Conservation (phyloP, 1,140 invertebrate genomes). For the Drosophila azteca region DNA sequence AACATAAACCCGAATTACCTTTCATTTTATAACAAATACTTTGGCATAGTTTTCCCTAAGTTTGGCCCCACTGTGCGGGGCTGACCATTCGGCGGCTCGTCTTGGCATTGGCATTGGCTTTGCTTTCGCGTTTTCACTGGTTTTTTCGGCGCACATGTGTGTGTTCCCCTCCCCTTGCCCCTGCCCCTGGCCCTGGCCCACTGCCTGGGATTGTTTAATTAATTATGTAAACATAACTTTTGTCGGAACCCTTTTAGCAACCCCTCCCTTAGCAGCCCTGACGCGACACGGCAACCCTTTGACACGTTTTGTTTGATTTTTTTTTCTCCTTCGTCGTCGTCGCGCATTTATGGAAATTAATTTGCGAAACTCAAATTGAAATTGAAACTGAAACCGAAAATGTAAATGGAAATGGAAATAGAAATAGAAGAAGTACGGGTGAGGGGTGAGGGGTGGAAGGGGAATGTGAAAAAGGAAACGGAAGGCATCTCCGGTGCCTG, state of each 20-base stretch:
- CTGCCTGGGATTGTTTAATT: conserved; percentile 77
- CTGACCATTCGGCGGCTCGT: background rate
- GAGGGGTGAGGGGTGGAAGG: too few species aligned
- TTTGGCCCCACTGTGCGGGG: conserved; percentile 18
- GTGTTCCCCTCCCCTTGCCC: conserved; percentile 7
- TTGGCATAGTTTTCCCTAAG: background rate
- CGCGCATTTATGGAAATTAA: conserved; percentile 81
- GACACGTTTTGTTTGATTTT: conserved; percentile 17
- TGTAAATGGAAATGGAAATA: conserved; percentile 15
- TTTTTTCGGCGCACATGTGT: conserved; percentile 48
- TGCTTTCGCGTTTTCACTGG: conserved; percentile 35
- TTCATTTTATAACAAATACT: too few species aligned
- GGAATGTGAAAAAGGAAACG: too few species aligned
- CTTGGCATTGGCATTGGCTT: conserved; percentile 18
- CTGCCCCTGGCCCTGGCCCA: too few species aligned
- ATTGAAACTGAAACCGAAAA: conserved; percentile 52
- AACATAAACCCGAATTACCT: too few species aligned
- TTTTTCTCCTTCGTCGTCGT: conserved; percentile 15
- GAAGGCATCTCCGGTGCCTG: background rate
- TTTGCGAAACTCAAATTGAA: conserved; percentile 74
- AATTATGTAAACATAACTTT: conserved; percentile 83
- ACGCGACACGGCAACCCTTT: background rate
- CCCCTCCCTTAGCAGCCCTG: conserved; percentile 2
- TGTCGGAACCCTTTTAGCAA: conserved; percentile 56
- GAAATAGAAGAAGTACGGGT: too few species aligned